Evolutionary conservation across 1,140 invertebrate species (phyloP).

Genomic region (Nautilus pompilius): DNA sequence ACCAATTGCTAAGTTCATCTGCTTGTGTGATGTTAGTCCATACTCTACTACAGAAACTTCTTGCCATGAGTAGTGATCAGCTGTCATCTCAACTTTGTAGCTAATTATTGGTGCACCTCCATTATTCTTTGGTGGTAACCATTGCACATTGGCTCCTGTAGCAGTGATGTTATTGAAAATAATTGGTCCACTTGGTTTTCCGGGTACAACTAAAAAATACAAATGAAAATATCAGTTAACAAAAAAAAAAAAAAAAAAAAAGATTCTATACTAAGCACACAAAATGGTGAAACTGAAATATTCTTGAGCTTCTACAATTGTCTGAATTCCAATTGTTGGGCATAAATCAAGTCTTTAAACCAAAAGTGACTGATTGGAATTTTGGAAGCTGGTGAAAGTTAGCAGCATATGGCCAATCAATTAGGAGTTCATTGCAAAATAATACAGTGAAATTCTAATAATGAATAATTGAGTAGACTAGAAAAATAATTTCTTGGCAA

Average conservation of each 20-base stretch:
- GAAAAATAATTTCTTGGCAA: too few relatives aligned
- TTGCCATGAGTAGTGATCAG: conserved; percentile 71
- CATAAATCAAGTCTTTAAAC: conserved; percentile 22
- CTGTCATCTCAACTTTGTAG: conserved; percentile 95
- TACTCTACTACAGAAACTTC: conserved; percentile 70
- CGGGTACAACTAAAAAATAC: conserved; percentile 56
- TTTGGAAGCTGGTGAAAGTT: too few relatives aligned
- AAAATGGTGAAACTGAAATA: neutral
- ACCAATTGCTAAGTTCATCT: conserved; percentile 66
- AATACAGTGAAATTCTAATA: too few relatives aligned
- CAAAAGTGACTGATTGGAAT: conserved; percentile 67
- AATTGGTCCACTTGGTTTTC: conserved; percentile 86
- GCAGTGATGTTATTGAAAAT: conserved; percentile 88
- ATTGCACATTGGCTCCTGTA: conserved; percentile 81
- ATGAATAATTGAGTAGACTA: too few relatives aligned
- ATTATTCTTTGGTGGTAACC: conserved; percentile 87
- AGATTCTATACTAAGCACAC: neutral
- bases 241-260: conserved; percentile 59
- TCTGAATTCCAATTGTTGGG: neutral
- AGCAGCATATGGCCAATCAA: too few relatives aligned
- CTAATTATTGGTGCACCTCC: conserved; percentile 88
- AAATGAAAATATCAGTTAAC: conserved; percentile 58
- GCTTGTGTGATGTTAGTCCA: conserved; percentile 22
- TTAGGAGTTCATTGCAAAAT: too few relatives aligned
- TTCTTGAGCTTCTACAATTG: neutral